Base-by-base conservation (phyloP, 1,140 invertebrate genomes). In the Gonatopus flavifemur region DNA sequence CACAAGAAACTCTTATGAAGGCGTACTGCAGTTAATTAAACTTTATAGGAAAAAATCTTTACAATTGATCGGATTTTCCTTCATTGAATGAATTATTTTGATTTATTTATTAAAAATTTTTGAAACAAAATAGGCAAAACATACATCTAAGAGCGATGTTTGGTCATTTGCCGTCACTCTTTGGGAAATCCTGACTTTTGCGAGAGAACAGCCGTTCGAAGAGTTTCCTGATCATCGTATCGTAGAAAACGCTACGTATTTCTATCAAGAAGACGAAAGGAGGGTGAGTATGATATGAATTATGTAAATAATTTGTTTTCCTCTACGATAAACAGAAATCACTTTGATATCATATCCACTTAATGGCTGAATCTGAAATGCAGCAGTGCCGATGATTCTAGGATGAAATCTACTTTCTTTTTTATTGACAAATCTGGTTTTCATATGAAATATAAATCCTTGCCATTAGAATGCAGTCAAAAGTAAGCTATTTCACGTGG, bases 151-250 rank as follows among this genome's bases (percentile, higher is more conserved):
- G 65, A 91, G 89, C 60, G 88, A 91, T 67, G 86, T 89, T 1
- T 91, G 88, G 88, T 80, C 87, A 1, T 91, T 89, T 69, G 88
- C 83, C 0, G 85, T 90, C 3, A 87, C 86, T 1, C 74, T 90
- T 21, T 95, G 92, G 91, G 93, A 94, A 78, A 88, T 94, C 38
- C 77, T 95, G 55, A 92, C 90, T 10, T 90, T 92, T 70, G 89
- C 89, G 7, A 76, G 88, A 33, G 86, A 91, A 52, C 89, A 90
- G 61, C 90, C 90, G n/a, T 92, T 86, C 69, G 85, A 89, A 59
- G 84, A 88, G 57, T 77, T 90, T 57, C 83, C 81, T 30, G 89
- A 93, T 79, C 84, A 89, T 62, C 87, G 87, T 64, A 86, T 93
- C 46, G 83, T 93, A 35, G 87, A 89, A 65, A 92, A 90, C 71